Percentiles rank a stretch among this genome's conserved stretches.
Conservation (phyloP, 2,797 vertebrate genomes). For the Sebastes hubbsi region DNA sequence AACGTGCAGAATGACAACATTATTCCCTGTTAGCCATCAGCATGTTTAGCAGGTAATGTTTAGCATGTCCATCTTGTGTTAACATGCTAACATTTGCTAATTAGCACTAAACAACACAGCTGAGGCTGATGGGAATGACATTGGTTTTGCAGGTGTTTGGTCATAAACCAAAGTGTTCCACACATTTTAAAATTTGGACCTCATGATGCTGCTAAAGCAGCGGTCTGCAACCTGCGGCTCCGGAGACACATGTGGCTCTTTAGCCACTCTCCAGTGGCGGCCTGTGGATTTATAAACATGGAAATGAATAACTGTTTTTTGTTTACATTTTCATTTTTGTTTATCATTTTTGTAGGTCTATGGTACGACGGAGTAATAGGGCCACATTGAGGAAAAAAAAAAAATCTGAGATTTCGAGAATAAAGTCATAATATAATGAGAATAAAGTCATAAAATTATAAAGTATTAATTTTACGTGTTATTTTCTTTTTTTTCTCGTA, state of each 20-base stretch:
- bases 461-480: no score
- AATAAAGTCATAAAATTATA: no score
- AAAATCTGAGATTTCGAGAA: no score
- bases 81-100: background rate
- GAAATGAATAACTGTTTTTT: no score
- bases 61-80: background rate
- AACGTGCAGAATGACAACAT: background rate
- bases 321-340: no score
- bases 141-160: background rate
- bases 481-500: no score
- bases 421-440: no score
- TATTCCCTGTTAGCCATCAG: background rate
- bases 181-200: background rate
- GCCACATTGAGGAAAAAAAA: no score
- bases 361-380: no score
- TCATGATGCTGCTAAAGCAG: background rate
- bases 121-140: background rate
- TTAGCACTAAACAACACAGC: background rate
- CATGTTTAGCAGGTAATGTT: background rate
- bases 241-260: fast-evolving
- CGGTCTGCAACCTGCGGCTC: no score
- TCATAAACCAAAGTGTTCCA: background rate
- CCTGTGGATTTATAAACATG: no score
- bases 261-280: fast-evolving
- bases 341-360: no score